Conservation (phyloP, 1,140 invertebrate genomes). For the Pararge aegeria region DNA sequence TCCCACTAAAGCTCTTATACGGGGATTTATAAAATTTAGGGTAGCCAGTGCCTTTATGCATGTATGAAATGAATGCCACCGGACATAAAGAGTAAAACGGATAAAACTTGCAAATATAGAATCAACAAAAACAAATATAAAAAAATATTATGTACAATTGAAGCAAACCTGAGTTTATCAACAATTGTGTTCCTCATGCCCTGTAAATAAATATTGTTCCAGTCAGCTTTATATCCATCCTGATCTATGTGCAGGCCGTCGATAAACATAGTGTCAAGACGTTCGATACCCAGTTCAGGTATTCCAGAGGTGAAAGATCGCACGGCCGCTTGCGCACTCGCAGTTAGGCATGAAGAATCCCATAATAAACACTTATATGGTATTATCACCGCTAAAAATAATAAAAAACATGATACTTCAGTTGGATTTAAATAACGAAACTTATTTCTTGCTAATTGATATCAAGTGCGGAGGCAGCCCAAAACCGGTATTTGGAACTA, state of each 20-base stretch:
- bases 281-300: constrained; percentile 2
- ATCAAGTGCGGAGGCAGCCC: too few species aligned
- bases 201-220: constrained; percentile 1
- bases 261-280: constrained; percentile 4
- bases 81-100: too few species aligned
- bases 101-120: too few species aligned
- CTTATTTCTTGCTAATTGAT: too few species aligned
- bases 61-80: too few species aligned
- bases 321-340: neutral
- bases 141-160: neutral
- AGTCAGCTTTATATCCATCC: constrained; percentile 1
- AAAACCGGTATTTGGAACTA: too few species aligned
- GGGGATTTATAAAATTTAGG: too few species aligned
- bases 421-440: too few species aligned
- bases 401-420: neutral
- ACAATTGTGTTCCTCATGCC: constrained; percentile 1
- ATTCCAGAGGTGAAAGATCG: neutral
- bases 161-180: constrained; percentile 9
- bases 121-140: too few species aligned
- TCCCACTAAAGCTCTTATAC: too few species aligned
- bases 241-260: constrained; percentile 1
- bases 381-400: neutral
- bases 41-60: too few species aligned
- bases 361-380: neutral
- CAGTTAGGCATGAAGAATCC: constrained; percentile 7